These are phyloP conservation scores for Dromius quadrimaculatus DNA, from an alignment of 2,888 invertebrate genomes.

Conservation along the genomic window DNA sequence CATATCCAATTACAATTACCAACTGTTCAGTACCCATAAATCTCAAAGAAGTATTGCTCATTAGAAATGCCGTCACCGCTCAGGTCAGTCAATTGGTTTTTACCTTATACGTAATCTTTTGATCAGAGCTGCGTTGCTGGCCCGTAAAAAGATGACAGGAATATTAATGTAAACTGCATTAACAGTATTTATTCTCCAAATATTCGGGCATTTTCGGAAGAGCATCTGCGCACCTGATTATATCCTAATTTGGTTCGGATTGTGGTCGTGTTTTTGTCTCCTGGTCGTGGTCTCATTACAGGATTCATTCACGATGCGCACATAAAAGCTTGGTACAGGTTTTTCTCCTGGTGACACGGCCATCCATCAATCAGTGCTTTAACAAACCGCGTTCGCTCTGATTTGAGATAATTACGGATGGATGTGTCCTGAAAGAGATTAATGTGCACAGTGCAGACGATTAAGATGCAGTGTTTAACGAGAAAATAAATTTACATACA, in stretches of 20 bases:
- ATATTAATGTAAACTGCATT: constrained; percentile 38
- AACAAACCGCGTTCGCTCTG: constrained; percentile 58
- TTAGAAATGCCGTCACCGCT: constrained; percentile 55
- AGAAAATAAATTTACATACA: no score
- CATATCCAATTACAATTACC: constrained; percentile 60
- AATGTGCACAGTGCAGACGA: no score
- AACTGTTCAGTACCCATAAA: constrained; percentile 57
- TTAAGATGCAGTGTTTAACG: no score
- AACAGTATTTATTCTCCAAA: no score
- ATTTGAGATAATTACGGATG: constrained; percentile 59
- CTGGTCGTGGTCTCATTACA: constrained; percentile 59
- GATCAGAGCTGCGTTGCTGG: constrained; percentile 34
- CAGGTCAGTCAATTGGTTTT: constrained; percentile 46
- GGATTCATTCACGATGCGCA: constrained; percentile 59
- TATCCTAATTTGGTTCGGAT: constrained; percentile 43
- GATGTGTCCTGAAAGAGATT: no score
- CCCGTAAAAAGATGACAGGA: constrained; percentile 17
- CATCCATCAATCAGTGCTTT: constrained; percentile 62
- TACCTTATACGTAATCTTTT: constrained; percentile 52
- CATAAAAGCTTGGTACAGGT: constrained; percentile 58
- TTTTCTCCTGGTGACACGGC: constrained; percentile 59
- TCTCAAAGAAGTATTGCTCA: constrained; percentile 58
- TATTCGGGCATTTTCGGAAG: no score
- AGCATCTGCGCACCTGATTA: constrained; percentile 23
- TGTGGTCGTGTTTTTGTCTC: constrained; percentile 33